phyloP scores from a whole-genome alignment of 2,113 vertebrate species.

The Amblyornis subalaris region DNA sequence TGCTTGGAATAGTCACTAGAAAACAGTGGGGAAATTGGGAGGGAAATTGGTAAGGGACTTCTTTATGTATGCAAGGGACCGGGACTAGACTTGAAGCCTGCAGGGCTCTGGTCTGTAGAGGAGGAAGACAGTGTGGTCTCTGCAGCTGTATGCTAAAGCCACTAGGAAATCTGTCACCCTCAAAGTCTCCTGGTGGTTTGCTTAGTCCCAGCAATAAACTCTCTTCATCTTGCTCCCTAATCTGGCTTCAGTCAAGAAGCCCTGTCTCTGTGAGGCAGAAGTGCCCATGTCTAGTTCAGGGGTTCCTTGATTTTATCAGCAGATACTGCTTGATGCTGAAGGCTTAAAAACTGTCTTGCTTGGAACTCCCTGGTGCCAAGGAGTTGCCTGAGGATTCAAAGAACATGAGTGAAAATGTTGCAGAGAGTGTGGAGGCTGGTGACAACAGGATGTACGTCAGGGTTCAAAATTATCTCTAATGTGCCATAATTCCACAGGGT shows the following conservation, averaged over 20 bases:
- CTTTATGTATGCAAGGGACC: neutral
- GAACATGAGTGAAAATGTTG: neutral
- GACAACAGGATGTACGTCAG: neutral
- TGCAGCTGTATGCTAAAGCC: neutral
- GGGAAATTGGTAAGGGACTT: neutral
- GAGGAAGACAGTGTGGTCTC: neutral
- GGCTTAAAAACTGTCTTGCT: neutral
- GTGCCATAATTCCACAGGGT: constrained; percentile 35
- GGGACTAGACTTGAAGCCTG: neutral
- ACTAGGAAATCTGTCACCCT: neutral
- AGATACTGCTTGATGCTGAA: neutral
- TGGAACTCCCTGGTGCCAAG: neutral
- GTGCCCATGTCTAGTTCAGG: too few relatives aligned
- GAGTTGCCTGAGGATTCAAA: neutral
- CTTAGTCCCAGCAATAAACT: neutral
- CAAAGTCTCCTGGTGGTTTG: neutral
- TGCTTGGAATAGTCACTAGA: neutral
- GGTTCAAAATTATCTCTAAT: neutral
- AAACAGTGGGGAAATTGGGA: neutral
- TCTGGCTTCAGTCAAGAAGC: neutral
- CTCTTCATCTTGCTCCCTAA: neutral
- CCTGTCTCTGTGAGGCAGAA: neutral
- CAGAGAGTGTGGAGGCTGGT: neutral
- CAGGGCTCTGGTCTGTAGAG: neutral
- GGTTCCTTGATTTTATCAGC: neutral